A percentile compares a stretch with the other conserved stretches of the same genome.
These are phyloP conservation scores for Stichopus horrens DNA, from an alignment of 53 echinoderm and acorn worm genomes.

Conservation along the genomic window DNA sequence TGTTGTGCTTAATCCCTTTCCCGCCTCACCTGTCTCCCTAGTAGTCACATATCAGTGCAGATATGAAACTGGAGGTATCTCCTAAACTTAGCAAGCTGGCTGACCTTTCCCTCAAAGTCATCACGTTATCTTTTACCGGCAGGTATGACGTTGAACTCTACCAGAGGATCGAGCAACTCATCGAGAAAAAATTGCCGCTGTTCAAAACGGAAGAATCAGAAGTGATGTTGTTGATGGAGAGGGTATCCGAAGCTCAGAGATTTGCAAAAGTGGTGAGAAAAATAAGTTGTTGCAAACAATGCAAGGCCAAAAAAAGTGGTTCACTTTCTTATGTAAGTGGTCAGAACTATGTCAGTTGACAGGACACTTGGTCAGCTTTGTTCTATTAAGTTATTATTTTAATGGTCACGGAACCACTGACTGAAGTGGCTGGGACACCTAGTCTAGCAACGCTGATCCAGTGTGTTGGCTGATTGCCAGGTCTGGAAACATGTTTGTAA, in stretches of 20 bases:
- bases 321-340: too few species aligned
- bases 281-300: too few species aligned
- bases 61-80: neutral
- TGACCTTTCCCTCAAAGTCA: neutral
- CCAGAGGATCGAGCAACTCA: slow-evolving; percentile 97
- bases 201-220: slow-evolving; percentile 87
- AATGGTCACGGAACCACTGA: too few species aligned
- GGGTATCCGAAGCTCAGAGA: slow-evolving; percentile 93
- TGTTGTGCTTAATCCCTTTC: neutral
- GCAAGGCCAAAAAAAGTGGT: too few species aligned
- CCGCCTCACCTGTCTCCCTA: neutral
- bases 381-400: too few species aligned
- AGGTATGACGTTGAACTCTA: slow-evolving; percentile 99
- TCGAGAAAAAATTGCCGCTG: slow-evolving; percentile 87
- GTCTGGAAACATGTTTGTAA: too few species aligned
- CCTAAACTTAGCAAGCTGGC: neutral
- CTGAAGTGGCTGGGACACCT: too few species aligned
- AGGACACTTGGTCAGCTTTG: too few species aligned
- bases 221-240: slow-evolving; percentile 95
- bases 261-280: slow-evolving; percentile 84
- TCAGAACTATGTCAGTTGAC: too few species aligned
- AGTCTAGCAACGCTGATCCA: too few species aligned
- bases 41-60: neutral
- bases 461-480: too few species aligned
- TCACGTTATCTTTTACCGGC: neutral